phyloP scores from a whole-genome alignment of 2,113 vertebrate genomes.

The Upupa epops region DNA sequence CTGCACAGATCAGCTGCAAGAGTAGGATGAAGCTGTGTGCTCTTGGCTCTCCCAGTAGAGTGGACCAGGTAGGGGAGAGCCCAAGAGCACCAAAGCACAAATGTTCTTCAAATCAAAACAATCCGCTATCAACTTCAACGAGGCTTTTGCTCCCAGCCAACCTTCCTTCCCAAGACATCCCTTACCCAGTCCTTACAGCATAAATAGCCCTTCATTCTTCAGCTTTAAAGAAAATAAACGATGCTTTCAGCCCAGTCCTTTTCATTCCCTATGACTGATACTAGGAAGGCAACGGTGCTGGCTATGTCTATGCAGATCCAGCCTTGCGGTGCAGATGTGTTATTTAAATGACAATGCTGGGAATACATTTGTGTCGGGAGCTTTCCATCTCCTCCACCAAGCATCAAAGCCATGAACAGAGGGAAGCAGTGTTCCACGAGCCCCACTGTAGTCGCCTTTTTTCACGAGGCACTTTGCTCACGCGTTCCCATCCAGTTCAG shows the following conservation, averaged over 20 bases:
- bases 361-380: conserved; percentile 63
- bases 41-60: not conserved
- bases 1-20: not conserved
- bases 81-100: not conserved
- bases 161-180: not conserved
- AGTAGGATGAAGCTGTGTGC: not conserved
- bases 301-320: conserved; percentile 46
- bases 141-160: conserved; percentile 32
- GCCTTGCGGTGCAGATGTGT: conserved; percentile 51
- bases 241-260: conserved; percentile 35
- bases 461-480: conserved; percentile 41
- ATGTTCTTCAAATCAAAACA: not conserved
- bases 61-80: not conserved
- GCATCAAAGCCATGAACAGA: not conserved
- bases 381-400: conserved; percentile 46
- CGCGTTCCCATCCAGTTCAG: conserved; percentile 42
- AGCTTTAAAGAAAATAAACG: conserved; percentile 53
- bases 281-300: conserved; percentile 3
- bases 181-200: conserved; percentile 5
- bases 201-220: conserved; percentile 37
- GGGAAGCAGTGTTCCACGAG: conserved; percentile 13
- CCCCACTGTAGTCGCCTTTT: not conserved
- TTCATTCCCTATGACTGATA: conserved; percentile 46
- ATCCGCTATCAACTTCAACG: not conserved
- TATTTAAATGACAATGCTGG: conserved; percentile 65